Evolutionary conservation across 2,113 vertebrate species (phyloP).

Genomic region (Cariama cristata): DNA sequence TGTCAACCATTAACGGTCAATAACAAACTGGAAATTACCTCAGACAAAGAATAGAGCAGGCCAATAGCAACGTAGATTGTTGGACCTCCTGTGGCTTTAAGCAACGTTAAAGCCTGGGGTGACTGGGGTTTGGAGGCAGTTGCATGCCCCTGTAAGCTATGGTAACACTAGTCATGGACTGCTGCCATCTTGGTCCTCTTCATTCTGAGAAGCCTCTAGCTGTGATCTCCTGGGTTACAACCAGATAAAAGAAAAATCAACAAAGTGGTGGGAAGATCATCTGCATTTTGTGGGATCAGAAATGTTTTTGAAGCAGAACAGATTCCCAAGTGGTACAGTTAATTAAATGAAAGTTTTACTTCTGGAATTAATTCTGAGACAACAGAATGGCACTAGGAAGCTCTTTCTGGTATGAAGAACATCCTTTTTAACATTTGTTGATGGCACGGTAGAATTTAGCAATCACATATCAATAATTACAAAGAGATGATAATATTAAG

Average conservation of each 20-base stretch:
- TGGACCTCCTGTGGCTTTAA: not conserved
- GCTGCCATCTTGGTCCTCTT: not conserved
- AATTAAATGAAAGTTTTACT: not conserved
- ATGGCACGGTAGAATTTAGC: not conserved
- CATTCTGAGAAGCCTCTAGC: not conserved
- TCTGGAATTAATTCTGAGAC: not conserved
- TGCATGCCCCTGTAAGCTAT: not conserved
- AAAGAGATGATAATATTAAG: not conserved
- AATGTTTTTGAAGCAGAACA: not conserved
- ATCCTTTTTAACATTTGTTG: not conserved
- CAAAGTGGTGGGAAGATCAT: not conserved
- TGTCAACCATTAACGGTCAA: not conserved
- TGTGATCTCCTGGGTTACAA: not conserved
- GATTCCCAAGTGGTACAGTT: not conserved
- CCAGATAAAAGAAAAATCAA: not conserved
- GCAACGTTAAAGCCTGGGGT: not conserved
- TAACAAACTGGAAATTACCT: not conserved
- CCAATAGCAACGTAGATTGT: fast-evolving
- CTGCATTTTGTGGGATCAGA: not conserved
- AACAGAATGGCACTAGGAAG: not conserved
- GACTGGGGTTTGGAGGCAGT: not conserved
- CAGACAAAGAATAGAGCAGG: not conserved
- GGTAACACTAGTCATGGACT: not conserved
- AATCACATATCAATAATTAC: not conserved
- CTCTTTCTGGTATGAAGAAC: not conserved